These are phyloP conservation scores for Antheraea mylitta DNA, from an alignment of 1,140 invertebrate species.

Conservation along the genomic window DNA sequence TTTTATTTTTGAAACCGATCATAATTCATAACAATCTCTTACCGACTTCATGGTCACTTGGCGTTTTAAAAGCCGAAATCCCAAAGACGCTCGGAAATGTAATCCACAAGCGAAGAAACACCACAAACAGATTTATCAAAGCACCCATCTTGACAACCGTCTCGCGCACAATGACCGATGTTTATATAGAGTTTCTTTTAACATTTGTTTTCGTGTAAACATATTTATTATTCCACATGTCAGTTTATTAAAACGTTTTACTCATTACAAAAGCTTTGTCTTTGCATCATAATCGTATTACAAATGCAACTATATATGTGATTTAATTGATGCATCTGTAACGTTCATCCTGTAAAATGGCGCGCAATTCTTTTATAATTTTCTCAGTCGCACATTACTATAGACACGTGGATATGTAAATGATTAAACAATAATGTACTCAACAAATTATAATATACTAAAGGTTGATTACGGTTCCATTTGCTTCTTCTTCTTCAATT, in stretches of 20 bases:
- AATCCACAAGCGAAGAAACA: background rate
- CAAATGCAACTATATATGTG: background rate
- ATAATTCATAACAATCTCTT: constrained; percentile 4
- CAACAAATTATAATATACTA: too few species aligned
- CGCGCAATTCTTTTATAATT: constrained; percentile 10
- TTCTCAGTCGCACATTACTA: background rate
- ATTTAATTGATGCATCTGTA: constrained; percentile 5
- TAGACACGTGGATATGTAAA: constrained; percentile 8
- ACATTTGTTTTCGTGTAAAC: background rate
- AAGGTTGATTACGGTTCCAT: too few species aligned
- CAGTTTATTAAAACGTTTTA: constrained; percentile 2
- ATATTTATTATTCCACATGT: constrained; percentile 6
- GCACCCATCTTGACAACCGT: background rate
- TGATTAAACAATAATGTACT: too few species aligned
- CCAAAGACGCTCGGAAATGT: background rate
- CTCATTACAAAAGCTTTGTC: background rate
- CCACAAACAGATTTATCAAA: background rate
- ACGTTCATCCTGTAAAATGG: constrained; percentile 11
- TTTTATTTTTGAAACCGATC: background rate
- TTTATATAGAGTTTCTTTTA: background rate
- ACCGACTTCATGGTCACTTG: background rate
- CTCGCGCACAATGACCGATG: background rate
- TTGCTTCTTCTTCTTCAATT: too few species aligned
- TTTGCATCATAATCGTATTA: background rate
- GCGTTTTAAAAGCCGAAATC: background rate